Evolutionary conservation across 2,888 invertebrate genomes (phyloP).

Genomic region (Pogonocherus hispidulus): DNA sequence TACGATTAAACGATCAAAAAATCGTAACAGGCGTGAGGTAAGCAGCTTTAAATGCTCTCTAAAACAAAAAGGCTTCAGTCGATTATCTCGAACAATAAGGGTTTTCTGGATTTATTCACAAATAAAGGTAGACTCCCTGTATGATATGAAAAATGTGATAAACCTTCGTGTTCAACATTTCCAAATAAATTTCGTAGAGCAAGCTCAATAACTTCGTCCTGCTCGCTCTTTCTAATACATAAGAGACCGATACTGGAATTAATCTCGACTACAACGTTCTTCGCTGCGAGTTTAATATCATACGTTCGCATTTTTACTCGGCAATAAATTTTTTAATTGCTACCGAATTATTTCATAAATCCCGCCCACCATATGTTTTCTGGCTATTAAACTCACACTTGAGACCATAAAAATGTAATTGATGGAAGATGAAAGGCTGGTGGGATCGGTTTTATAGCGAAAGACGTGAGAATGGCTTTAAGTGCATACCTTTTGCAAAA

Average conservation of each 20-base stretch:
- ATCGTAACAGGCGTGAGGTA: too few relatives aligned
- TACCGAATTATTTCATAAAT: slow-evolving; percentile 16
- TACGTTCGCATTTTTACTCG: slow-evolving; percentile 1
- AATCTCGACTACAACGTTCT: background rate
- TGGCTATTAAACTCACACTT: background rate
- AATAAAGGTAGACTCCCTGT: too few relatives aligned
- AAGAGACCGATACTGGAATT: background rate
- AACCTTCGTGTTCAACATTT: too few relatives aligned
- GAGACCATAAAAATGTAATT: slow-evolving; percentile 5
- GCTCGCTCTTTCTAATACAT: too few relatives aligned
- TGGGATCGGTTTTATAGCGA: background rate
- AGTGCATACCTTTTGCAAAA: background rate
- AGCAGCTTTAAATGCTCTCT: too few relatives aligned
- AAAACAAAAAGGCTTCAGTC: too few relatives aligned
- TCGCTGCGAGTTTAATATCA: background rate
- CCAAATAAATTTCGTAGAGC: too few relatives aligned
- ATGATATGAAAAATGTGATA: too few relatives aligned
- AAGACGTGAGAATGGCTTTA: background rate
- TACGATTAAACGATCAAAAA: too few relatives aligned
- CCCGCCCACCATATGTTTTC: slow-evolving; percentile 2
- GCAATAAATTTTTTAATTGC: slow-evolving; percentile 12
- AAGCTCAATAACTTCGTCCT: too few relatives aligned
- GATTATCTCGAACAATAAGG: too few relatives aligned
- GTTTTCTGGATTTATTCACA: too few relatives aligned
- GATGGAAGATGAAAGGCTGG: background rate